A percentile compares a stretch with the other conserved stretches of the same genome.
Evolutionary conservation across 2,888 invertebrate species (phyloP).

Genomic region (Amphipoea lucens): DNA sequence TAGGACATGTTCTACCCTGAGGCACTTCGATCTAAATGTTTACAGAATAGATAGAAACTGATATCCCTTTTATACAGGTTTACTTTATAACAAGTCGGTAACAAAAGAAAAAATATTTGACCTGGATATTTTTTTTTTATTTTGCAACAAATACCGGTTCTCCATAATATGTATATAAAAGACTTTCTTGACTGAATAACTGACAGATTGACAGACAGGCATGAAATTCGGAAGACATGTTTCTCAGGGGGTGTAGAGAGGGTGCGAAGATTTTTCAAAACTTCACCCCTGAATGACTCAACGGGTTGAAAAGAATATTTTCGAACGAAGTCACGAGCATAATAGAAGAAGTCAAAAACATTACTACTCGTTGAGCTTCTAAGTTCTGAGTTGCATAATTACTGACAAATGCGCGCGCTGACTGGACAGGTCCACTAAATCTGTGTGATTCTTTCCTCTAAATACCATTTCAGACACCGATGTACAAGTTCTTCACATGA

Average conservation of each 20-base stretch:
- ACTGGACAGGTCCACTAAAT: too few relatives aligned
- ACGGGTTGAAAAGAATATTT: constrained; percentile 9
- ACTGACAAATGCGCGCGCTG: too few relatives aligned
- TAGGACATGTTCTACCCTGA: constrained; percentile 3
- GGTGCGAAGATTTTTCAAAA: not conserved
- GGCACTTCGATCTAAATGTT: constrained; percentile 17
- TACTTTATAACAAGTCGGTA: constrained; percentile 1
- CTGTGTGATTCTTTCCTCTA: too few relatives aligned
- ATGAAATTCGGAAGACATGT: constrained; percentile 39
- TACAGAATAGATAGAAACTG: constrained; percentile 21
- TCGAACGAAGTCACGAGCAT: not conserved
- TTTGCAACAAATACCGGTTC: not conserved
- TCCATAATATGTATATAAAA: not conserved
- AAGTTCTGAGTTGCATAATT: too few relatives aligned
- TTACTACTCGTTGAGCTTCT: too few relatives aligned
- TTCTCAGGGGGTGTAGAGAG: constrained; percentile 6
- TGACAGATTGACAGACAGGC: constrained; percentile 46
- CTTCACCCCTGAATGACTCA: constrained; percentile 5
- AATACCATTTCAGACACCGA: too few relatives aligned
- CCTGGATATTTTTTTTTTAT: constrained; percentile 10
- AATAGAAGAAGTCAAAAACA: not conserved
- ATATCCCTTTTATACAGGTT: constrained; percentile 3
- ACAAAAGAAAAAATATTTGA: constrained; percentile 28
- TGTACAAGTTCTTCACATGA: too few relatives aligned
- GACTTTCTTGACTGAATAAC: constrained; percentile 12